phyloP scores from a whole-genome alignment of 1,140 invertebrate genomes.

The Hycleus cichorii region DNA sequence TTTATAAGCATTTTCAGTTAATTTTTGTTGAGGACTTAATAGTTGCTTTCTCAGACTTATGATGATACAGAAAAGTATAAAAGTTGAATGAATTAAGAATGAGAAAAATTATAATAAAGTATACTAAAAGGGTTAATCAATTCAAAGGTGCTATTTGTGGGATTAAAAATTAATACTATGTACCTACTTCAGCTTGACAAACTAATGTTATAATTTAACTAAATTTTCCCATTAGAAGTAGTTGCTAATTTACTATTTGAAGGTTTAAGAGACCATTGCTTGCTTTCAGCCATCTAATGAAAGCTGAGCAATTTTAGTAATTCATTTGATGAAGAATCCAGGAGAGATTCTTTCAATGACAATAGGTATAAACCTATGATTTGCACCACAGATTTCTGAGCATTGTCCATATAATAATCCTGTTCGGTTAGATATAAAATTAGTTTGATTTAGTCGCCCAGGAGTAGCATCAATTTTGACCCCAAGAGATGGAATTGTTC shows the following conservation, averaged over 20 bases:
- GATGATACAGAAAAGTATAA: conserved; percentile 38
- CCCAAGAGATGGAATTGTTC: conserved; percentile 53
- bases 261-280: conserved; percentile 52
- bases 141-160: conserved; percentile 48
- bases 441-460: conserved; percentile 59
- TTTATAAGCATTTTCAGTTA: conserved; percentile 50
- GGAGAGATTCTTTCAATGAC: conserved; percentile 50
- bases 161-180: conserved; percentile 48
- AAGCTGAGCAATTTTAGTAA: conserved; percentile 43
- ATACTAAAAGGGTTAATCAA: conserved; percentile 45
- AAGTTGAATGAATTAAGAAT: conserved; percentile 45
- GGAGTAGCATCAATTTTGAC: conserved; percentile 60
- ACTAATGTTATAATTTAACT: conserved; percentile 46
- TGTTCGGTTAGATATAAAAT: conserved; percentile 46
- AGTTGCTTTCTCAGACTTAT: conserved; percentile 16
- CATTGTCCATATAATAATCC: conserved; percentile 65
- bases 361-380: conserved; percentile 73
- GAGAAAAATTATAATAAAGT: conserved; percentile 44
- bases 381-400: conserved; percentile 70
- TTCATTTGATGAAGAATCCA: conserved; percentile 51
- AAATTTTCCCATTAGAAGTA: conserved; percentile 52
- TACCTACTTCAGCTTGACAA: conserved; percentile 53
- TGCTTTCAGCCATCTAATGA: conserved; percentile 57
- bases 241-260: conserved; percentile 42
- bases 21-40: conserved; percentile 33